Evolutionary conservation across 2,113 vertebrate species (phyloP), one percentile per base, ranked within the genome.

Genomic region (Dermatemys mawii): DNA sequence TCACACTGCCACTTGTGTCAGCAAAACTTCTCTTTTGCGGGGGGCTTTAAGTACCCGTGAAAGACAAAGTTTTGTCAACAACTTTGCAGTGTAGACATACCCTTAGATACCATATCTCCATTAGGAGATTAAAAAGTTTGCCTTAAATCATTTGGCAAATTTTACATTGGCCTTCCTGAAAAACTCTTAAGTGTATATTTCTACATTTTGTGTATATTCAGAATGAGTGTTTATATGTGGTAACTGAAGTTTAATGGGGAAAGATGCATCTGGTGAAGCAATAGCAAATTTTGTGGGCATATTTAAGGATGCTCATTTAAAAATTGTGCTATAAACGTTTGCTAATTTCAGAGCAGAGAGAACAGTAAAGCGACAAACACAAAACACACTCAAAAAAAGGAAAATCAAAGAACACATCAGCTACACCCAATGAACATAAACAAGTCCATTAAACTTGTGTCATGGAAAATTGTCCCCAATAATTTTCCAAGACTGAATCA

Each of bases 291-390:
- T 93, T 93, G 88, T 94, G 90, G 91, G 80, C 82, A 93, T 96
- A 93, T 94, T 96, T 97, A 96, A 94, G 90, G 87, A 96, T 57
- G 82, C 79, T 97, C 95, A 96, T 97, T 93, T 95, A 91, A 95
- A 96, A 97, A 95, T 87, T 92, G 90, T 93, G 84, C 83, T 83
- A 86, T 93, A 95, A 97, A 95, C 19, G 80, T 93, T 96, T 57
- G 86, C 79, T 91, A 86, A 93, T 92, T 97, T 96, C 73, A 29
- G 84, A 93, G 86, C 51, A 92, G 29, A 81, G 87, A 93, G 86
- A 94, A 90, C 32, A 84, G 49, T 84, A 76, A 94, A 94, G 91
- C 55, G 78, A 86, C 93, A 96, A 97, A 87, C 73, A 84, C 14
- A 93, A 48, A 93, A 93, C 88, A n/a, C n/a, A 93, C 51, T 84